These are phyloP conservation scores for Epinotia nisella DNA, from an alignment of 2,888 invertebrate species.

Conservation along the genomic window DNA sequence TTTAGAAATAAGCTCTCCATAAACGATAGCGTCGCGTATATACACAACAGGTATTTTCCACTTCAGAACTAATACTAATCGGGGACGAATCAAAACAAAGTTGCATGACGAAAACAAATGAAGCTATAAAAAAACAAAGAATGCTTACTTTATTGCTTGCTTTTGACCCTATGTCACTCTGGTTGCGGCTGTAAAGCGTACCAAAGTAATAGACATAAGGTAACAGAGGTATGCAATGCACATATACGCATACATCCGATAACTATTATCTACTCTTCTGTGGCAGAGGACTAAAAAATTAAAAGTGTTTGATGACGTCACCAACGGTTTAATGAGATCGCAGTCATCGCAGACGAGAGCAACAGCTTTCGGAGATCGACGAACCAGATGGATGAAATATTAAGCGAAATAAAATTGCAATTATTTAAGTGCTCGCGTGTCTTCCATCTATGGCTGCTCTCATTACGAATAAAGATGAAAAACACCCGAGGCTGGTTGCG, in stretches of 20 bases:
- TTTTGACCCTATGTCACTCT: no score
- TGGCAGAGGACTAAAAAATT: neutral
- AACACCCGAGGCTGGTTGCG: conserved; percentile 60
- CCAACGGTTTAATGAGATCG: conserved; percentile 18
- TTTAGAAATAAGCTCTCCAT: conserved; percentile 1
- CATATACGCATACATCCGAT: no score
- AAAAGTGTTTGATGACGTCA: no score
- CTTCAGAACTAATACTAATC: neutral
- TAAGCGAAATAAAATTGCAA: conserved; percentile 12
- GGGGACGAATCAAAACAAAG: no score
- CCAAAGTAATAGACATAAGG: neutral
- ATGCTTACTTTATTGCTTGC: no score
- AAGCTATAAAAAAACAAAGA: neutral
- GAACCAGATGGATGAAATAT: conserved; percentile 10
- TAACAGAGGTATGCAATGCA: no score
- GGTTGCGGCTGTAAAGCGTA: no score
- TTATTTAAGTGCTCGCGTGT: conserved; percentile 48
- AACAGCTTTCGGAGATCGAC: neutral
- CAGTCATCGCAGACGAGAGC: conserved; percentile 9
- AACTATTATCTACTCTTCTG: no score
- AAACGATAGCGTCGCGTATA: neutral
- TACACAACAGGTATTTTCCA: neutral
- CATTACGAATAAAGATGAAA: conserved; percentile 58
- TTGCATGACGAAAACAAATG: no score
- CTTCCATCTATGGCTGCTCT: conserved; percentile 54